Conservation (phyloP, 2,888 invertebrate species). For the Tipula helvola region DNA sequence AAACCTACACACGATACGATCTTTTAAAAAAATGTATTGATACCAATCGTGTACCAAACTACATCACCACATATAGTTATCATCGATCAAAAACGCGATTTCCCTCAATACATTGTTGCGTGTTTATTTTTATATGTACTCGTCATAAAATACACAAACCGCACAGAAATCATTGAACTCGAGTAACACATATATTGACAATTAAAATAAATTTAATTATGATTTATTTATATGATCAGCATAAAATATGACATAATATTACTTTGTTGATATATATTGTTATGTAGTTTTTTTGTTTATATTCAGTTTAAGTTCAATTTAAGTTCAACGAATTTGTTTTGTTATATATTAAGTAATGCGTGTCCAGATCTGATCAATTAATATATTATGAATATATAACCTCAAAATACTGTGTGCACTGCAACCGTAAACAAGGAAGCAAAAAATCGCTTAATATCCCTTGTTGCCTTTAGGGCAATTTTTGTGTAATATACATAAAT, state of each 20-base stretch:
- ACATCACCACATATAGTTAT: neutral
- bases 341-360: neutral
- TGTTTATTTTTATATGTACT: neutral
- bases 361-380: neutral
- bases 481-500: neutral
- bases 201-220: constrained; percentile 4
- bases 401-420: neutral
- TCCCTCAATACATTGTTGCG: neutral
- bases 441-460: neutral
- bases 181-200: neutral
- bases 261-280: neutral
- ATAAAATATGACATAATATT: neutral
- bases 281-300: neutral
- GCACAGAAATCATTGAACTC: neutral
- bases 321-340: neutral
- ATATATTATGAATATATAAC: neutral
- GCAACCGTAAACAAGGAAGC: neutral
- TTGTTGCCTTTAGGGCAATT: neutral
- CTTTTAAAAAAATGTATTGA: neutral
- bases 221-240: constrained; percentile 4
- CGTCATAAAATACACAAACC: neutral
- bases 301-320: neutral
- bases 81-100: neutral
- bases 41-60: neutral
- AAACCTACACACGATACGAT: neutral